phyloP scores from a whole-genome alignment of 2,888 invertebrate genomes.

The Colletes collaris region DNA sequence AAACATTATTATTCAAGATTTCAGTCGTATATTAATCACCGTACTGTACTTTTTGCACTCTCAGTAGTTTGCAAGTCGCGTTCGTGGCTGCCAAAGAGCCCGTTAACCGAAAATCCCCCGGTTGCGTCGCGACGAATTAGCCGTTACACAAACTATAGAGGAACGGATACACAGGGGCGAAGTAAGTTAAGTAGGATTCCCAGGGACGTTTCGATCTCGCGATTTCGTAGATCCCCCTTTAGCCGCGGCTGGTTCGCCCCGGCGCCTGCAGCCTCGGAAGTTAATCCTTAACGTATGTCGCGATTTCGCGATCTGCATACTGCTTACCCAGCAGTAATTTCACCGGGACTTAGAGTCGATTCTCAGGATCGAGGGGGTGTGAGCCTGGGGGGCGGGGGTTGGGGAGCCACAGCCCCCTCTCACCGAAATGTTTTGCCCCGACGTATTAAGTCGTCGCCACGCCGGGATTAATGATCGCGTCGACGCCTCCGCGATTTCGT shows the following conservation, averaged over 20 bases:
- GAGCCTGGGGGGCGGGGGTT: slow-evolving; percentile 27
- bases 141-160: slow-evolving; percentile 29
- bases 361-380: slow-evolving; percentile 20
- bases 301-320: slow-evolving; percentile 80
- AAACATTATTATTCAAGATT: too few species aligned
- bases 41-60: too few species aligned
- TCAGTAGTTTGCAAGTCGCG: background rate
- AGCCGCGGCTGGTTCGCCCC: slow-evolving; percentile 27
- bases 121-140: background rate
- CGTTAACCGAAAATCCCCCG: slow-evolving; percentile 11
- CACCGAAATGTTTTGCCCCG: slow-evolving; percentile 73
- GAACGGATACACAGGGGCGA: background rate
- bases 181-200: slow-evolving; percentile 49
- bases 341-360: slow-evolving; percentile 64
- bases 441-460: slow-evolving; percentile 75
- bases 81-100: background rate
- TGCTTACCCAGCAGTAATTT: slow-evolving; percentile 76
- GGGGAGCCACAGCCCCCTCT: slow-evolving; percentile 39
- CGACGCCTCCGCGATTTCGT: slow-evolving; percentile 68
- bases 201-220: slow-evolving; percentile 56
- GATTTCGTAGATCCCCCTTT: slow-evolving; percentile 66
- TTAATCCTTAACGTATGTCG: slow-evolving; percentile 78
- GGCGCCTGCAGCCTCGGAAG: slow-evolving; percentile 45
- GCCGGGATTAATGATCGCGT: slow-evolving; percentile 72
- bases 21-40: too few species aligned